A percentile compares a stretch with the other conserved stretches of the same genome.
Evolutionary conservation across 2,113 vertebrate genomes (phyloP).

Genomic region (Bufo bufo): DNA sequence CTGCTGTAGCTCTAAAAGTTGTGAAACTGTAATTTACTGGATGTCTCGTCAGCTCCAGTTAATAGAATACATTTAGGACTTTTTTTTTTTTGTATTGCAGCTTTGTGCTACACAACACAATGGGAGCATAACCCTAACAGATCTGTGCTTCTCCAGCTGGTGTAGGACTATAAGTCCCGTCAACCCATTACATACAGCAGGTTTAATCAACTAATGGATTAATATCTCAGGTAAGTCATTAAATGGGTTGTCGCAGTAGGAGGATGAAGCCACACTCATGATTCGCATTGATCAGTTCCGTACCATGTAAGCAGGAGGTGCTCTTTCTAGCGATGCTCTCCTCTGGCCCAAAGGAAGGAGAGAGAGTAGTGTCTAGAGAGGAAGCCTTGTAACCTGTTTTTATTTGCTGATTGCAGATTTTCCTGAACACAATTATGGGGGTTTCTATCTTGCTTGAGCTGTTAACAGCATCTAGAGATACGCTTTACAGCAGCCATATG

Average conservation of each 20-base stretch:
- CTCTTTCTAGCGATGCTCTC: too few species aligned
- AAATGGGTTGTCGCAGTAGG: background rate
- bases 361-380: too few species aligned
- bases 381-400: too few species aligned
- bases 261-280: too few species aligned
- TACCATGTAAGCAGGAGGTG: too few species aligned
- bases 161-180: background rate
- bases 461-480: too few species aligned
- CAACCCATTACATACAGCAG: background rate
- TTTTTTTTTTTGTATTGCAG: background rate
- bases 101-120: background rate
- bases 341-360: too few species aligned
- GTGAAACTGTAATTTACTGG: background rate
- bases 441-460: too few species aligned
- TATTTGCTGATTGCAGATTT: too few species aligned
- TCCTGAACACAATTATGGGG: too few species aligned
- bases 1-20: background rate
- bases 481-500: too few species aligned
- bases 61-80: background rate
- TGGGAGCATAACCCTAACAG: background rate
- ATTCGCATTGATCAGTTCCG: too few species aligned
- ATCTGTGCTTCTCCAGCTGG: background rate
- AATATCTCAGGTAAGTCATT: background rate
- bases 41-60: background rate
- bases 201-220: background rate